Base-by-base conservation (phyloP, 1,140 invertebrate species). In the Trachymyrmex cornetzi region DNA sequence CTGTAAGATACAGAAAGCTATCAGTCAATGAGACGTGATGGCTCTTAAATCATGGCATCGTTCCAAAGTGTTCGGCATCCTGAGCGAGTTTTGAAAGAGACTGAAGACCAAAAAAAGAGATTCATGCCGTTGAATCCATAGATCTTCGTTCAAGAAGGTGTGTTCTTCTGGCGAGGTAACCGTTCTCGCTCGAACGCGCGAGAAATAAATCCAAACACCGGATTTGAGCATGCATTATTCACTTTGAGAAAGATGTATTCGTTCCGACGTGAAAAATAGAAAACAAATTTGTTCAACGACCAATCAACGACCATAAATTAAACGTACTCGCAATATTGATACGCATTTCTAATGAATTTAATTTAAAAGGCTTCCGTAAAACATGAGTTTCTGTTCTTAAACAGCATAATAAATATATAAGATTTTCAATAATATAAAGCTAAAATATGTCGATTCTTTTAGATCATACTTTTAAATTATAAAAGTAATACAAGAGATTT, bases 201-300 rank as follows among this genome's bases (percentile, higher is more conserved):
- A 82, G 34, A 74, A 61, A 82, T 82, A 82, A 82, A 82, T 82
- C 67, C 67, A 59, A 82, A 82, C 67, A 82, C 24, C 38, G 67
- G 80, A 82, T 74, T 74, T 44, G 53, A 44, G 4, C 64, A 74
- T 74, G 67, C 80, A 82, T 82, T 82, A 82, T 82, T 82, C 80
- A 74, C 80, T 55, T 19, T 9, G 3, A 48, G 53, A 30, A 59
- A 82, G 34, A 72, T 48, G 66, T 34, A 57, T 72, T 7, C 22
- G 7, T 11, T 82, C 38, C 67, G 27, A 44, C 12, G 34, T 1
- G 34, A 19, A 72, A 74, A 61, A 59, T 61, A 22, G 38, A 30
- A 72, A 67, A 74, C 14, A 38, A 80, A 80, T 82, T 82, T 14
- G 53, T 59, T 38, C 7, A 38, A 38, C 7, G 34, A 38, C n/a